phyloP scores from a whole-genome alignment of 2,797 vertebrate genomes.

The Sphenopsis melanotis region DNA sequence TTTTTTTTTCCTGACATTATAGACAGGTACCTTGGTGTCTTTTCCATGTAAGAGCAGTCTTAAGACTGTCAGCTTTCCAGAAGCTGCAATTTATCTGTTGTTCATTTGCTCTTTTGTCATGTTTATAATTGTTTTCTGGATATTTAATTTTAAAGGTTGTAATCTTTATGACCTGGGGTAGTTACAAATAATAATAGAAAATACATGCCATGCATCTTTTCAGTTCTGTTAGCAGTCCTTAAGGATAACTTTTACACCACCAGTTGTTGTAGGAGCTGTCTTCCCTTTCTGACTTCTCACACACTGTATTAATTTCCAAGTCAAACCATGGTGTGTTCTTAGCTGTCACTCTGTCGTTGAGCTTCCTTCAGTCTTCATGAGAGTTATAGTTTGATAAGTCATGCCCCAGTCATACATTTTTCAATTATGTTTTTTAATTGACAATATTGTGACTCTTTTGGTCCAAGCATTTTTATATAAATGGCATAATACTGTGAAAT shows the following conservation, averaged over 20 bases:
- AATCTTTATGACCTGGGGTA: background rate
- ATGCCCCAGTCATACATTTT: background rate
- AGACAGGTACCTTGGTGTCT: background rate
- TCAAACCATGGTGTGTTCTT: background rate
- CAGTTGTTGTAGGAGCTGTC: background rate
- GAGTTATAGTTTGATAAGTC: background rate
- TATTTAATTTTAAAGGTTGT: background rate
- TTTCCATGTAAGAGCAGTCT: background rate
- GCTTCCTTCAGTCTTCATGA: background rate
- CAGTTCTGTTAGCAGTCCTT: background rate
- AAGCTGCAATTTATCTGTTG: background rate
- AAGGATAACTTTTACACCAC: background rate
- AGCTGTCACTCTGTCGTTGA: background rate
- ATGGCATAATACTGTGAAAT: background rate
- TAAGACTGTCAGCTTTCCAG: background rate
- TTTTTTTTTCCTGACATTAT: background rate
- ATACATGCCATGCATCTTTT: background rate
- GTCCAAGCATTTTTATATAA: background rate
- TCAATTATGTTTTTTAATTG: background rate
- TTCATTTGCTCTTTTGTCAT: background rate
- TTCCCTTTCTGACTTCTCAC: background rate
- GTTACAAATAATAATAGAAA: background rate
- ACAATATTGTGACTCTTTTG: background rate
- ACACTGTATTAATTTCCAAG: background rate
- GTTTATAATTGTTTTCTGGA: background rate